A percentile compares a stretch with the other conserved stretches of the same genome.
phyloP scores from a whole-genome alignment of 2,113 vertebrate genomes.

The Epinephelus lanceolatus region DNA sequence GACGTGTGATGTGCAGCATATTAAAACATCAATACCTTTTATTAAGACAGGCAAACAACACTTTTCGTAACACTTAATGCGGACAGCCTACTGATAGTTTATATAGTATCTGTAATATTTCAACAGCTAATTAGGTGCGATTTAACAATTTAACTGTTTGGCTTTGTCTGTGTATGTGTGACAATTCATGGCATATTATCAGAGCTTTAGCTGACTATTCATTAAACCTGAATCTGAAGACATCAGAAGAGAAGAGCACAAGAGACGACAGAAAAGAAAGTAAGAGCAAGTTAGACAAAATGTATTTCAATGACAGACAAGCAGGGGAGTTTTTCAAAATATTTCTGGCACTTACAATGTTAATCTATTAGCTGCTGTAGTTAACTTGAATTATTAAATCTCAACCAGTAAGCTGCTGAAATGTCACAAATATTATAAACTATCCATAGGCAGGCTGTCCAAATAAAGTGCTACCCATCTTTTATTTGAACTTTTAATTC shows the following conservation, averaged over 20 bases:
- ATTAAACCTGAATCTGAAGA: neutral
- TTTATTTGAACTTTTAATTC: neutral
- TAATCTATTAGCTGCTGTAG: conserved; percentile 23
- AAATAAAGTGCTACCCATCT: no score
- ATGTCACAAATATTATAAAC: no score
- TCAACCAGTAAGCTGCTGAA: no score
- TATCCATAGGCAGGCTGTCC: no score
- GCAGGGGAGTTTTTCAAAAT: conserved; percentile 4
- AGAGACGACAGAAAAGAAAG: neutral
- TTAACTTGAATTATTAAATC: conserved; percentile 3
- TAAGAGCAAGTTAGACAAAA: neutral
- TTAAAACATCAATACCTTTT: neutral
- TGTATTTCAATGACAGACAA: neutral
- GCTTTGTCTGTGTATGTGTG: no score
- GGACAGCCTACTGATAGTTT: no score
- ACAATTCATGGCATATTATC: no score
- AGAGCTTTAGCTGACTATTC: no score
- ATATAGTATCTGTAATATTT: no score
- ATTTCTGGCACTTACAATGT: conserved; percentile 6
- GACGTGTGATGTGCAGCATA: neutral
- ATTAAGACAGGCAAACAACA: neutral
- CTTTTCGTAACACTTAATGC: no score
- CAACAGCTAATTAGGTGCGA: no score
- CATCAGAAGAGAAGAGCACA: neutral
- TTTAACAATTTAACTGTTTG: no score